A percentile compares a stretch with the other conserved stretches of the same genome.
phyloP scores from a whole-genome alignment of 1,140 invertebrate species.

The Drosophila rufa region DNA sequence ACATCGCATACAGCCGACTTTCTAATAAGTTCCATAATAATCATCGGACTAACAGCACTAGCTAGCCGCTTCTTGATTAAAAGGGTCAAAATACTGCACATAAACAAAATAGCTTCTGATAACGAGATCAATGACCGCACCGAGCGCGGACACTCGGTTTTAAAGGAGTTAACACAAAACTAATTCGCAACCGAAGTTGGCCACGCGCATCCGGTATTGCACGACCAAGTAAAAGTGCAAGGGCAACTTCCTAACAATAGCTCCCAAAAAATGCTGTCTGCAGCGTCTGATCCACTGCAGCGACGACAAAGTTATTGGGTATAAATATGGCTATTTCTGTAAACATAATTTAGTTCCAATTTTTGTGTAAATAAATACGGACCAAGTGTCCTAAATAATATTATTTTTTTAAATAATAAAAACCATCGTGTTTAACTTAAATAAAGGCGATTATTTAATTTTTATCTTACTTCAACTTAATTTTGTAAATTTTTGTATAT shows the following conservation, averaged over 20 bases:
- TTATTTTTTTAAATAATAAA: neutral
- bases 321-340: too few relatives aligned
- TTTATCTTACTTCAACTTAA: neutral
- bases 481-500: too few relatives aligned
- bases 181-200: neutral
- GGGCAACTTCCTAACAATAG: neutral
- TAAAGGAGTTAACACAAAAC: slow-evolving; percentile 5
- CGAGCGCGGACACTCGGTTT: neutral
- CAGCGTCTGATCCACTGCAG: neutral
- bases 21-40: too few relatives aligned
- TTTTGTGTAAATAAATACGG: neutral
- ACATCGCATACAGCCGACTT: too few relatives aligned
- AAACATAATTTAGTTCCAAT: slow-evolving; percentile 1
- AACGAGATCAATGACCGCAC: too few relatives aligned
- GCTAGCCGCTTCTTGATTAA: too few relatives aligned
- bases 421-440: neutral
- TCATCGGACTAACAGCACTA: too few relatives aligned
- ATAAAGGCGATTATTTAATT: too few relatives aligned
- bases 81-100: too few relatives aligned
- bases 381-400: neutral
- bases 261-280: neutral
- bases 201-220: neutral
- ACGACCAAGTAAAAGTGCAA: slow-evolving; percentile 1
- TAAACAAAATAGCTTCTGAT: too few relatives aligned
- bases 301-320: too few relatives aligned